A percentile compares a stretch with the other conserved stretches of the same genome.
These are phyloP conservation scores for Phaedon cochleariae DNA, from an alignment of 2,888 invertebrate genomes.

Conservation along the genomic window DNA sequence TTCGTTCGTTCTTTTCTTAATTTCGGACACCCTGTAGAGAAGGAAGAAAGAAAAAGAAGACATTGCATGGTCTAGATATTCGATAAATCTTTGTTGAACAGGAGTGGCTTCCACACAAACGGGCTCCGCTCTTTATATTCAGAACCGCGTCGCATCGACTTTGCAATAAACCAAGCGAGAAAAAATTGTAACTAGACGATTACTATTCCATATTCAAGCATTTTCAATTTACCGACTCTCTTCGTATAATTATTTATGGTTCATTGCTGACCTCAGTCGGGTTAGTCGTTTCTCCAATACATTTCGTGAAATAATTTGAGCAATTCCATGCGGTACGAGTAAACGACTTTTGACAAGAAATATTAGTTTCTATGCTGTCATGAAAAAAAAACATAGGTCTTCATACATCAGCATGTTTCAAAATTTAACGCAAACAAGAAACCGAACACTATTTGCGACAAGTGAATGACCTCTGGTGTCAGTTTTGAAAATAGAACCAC, in stretches of 20 bases:
- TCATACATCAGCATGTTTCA: too few species aligned
- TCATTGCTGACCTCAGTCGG: slow-evolving; percentile 29
- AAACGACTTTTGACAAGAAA: background rate
- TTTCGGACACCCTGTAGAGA: too few species aligned
- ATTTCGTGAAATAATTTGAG: slow-evolving; percentile 26
- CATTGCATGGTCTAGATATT: background rate
- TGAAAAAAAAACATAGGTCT: too few species aligned
- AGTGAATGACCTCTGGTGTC: too few species aligned
- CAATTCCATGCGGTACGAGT: slow-evolving; percentile 18
- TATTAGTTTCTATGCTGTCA: too few species aligned
- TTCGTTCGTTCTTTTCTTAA: too few species aligned
- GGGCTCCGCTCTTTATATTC: slow-evolving; percentile 17
- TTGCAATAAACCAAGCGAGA: slow-evolving; percentile 5
- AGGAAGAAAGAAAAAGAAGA: too few species aligned
- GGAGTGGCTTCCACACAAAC: slow-evolving; percentile 24
- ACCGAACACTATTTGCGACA: too few species aligned
- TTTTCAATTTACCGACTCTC: slow-evolving; percentile 29
- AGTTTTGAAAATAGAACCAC: too few species aligned
- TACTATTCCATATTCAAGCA: slow-evolving; percentile 29
- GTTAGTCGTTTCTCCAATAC: slow-evolving; percentile 13
- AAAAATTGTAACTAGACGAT: slow-evolving; percentile 28
- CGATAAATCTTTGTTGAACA: background rate
- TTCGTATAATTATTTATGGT: slow-evolving; percentile 34
- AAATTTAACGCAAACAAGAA: too few species aligned
- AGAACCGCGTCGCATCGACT: slow-evolving; percentile 16